Conservation (phyloP, 2,113 vertebrate species). For the Ophiodon elongatus region DNA sequence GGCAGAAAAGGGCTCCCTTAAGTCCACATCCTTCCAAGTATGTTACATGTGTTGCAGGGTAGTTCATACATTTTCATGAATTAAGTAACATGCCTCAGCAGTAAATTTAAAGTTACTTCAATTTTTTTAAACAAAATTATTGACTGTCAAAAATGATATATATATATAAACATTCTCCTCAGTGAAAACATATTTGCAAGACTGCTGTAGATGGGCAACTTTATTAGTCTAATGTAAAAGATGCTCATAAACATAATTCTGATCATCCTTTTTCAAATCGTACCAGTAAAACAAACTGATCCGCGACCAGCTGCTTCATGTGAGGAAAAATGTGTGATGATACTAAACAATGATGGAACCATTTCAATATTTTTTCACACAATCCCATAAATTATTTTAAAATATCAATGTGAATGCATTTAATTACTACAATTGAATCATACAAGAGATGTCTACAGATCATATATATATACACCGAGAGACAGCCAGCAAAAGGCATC, state of each 20-base stretch:
- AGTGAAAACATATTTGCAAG: background rate
- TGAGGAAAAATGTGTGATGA: constrained; percentile 24
- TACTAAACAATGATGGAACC: constrained; percentile 20
- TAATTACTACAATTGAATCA: constrained; percentile 22
- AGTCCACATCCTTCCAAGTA: constrained; percentile 46
- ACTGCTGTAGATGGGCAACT: background rate
- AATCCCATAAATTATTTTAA: constrained; percentile 8
- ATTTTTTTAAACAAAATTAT: constrained; percentile 1
- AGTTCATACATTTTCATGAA: constrained; percentile 34
- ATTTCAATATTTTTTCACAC: background rate
- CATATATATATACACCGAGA: background rate
- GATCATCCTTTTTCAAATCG: constrained; percentile 36
- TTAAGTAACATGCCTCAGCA: constrained; percentile 34
- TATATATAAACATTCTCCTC: background rate
- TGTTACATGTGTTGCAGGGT: constrained; percentile 38
- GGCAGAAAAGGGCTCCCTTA: constrained; percentile 54
- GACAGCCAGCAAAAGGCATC: constrained; percentile 32
- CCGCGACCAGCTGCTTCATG: constrained; percentile 2
- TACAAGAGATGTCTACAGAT: constrained; percentile 9
- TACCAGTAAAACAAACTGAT: constrained; percentile 42
- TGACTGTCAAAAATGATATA: background rate
- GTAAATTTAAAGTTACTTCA: constrained; percentile 13
- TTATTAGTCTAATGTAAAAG: background rate
- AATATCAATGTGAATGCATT: constrained; percentile 5
- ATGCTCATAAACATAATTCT: constrained; percentile 24